Evolutionary conservation across 2,888 invertebrate genomes (phyloP), one percentile per base, ranked within the genome.

Genomic region (Lepidochrysops patricia): DNA sequence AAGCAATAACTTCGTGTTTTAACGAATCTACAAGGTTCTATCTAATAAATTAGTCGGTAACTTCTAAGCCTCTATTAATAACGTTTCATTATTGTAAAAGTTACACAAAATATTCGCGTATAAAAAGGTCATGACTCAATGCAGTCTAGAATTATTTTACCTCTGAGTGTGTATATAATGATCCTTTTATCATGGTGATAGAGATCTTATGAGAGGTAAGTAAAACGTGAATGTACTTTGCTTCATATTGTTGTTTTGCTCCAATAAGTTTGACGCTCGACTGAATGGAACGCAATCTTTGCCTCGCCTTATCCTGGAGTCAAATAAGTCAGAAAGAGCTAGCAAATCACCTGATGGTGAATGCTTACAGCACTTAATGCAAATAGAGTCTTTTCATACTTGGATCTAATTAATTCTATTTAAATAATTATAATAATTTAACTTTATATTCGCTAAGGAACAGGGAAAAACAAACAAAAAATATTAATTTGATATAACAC

Each of bases 231-330:
- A n/a, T n/a, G n/a, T n/a, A n/a, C n/a, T n/a, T n/a, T 15, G 19
- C 19, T 43, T 9, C 19, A 23, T n/a, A n/a, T 35, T 13, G 43
- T 78, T 76, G 76, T 79, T 76, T 76, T 74, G 74, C 75, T 74
- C 72, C 74, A 75, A 75, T 75, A 76, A 77, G 68, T 79, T 77
- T 72, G 69, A 68, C 75, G 77, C 76, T 77, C 76, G 72, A 71
- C 70, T 79, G 77, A 75, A 75, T 74, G 63, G 65, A 68, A 72
- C 69, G 61, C 70, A 75, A 72, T 77, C 77, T 76, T 78, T 69
- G 75, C 72, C 72, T 70, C 66, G 68, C 60, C 19, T 19, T 23
- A 54, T 61, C 29, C 6, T 29, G 29, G 29, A n/a, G n/a, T n/a
- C n/a, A n/a, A n/a, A n/a, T n/a, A n/a, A n/a, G n/a, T n/a, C n/a